These are phyloP conservation scores for Tragelaphus scriptus DNA, from an alignment of 2,113 vertebrate species.

Conservation along the genomic window DNA sequence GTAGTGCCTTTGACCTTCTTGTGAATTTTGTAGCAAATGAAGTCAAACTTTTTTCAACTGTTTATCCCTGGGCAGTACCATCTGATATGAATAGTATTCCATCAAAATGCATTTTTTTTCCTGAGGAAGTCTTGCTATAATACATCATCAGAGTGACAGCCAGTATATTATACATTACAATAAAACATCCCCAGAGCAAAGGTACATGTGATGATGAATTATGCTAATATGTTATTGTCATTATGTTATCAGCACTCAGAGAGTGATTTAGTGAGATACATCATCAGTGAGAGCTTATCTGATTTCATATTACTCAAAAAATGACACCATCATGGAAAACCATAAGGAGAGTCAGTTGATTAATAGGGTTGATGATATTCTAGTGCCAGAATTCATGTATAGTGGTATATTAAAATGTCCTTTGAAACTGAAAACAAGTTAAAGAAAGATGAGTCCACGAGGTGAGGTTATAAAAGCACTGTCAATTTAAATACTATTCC, in stretches of 20 bases:
- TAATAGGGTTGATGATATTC: conserved; percentile 54
- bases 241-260: conserved; percentile 73
- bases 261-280: conserved; percentile 76
- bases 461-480: conserved; percentile 37
- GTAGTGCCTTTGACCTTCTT: conserved; percentile 69
- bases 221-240: conserved; percentile 78
- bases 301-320: conserved; percentile 73
- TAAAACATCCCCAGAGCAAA: conserved; percentile 77
- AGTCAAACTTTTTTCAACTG: conserved; percentile 58
- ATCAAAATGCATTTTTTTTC: conserved; percentile 72
- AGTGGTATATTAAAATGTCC: conserved; percentile 63
- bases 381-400: conserved; percentile 38
- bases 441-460: conserved; percentile 48
- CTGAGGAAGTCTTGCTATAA: conserved; percentile 64
- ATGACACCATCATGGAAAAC: conserved; percentile 65
- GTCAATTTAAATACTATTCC: conserved; percentile 58
- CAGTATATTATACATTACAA: conserved; percentile 71
- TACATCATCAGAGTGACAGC: conserved; percentile 70
- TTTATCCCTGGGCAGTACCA: conserved; percentile 70
- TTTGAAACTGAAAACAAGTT: conserved; percentile 45
- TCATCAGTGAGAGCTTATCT: conserved; percentile 74
- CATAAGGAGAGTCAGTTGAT: conserved; percentile 58
- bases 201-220: conserved; percentile 78
- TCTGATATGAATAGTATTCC: conserved; percentile 68
- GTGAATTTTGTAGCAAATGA: conserved; percentile 55